A percentile compares a stretch with the other conserved stretches of the same genome.
These are phyloP conservation scores for Manacus vitellinus DNA, from an alignment of 2,113 vertebrate species.

Conservation along the genomic window DNA sequence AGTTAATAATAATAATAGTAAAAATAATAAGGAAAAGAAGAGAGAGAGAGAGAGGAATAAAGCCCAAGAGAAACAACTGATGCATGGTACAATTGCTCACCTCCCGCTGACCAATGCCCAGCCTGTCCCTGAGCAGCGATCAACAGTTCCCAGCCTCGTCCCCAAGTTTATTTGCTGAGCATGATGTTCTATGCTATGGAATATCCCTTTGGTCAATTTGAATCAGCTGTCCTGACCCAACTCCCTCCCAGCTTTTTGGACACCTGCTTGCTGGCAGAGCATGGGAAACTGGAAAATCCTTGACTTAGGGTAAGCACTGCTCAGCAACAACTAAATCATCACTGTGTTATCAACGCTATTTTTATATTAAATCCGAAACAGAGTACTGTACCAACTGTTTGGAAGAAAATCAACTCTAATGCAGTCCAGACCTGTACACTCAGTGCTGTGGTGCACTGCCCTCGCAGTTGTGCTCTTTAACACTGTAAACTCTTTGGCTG, in stretches of 20 bases:
- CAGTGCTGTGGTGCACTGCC: fast-evolving
- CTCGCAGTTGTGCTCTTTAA: fast-evolving
- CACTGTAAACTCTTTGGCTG: not conserved
- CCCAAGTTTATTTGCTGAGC: not conserved
- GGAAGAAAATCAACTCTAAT: not conserved
- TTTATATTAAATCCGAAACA: not conserved
- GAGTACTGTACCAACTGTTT: not conserved
- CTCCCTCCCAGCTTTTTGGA: not conserved
- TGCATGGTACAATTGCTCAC: not conserved
- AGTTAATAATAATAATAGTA: not conserved
- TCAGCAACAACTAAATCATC: not conserved
- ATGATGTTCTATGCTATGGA: not conserved
- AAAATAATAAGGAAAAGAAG: not conserved
- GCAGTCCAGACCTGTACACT: not conserved
- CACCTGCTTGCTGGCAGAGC: not conserved
- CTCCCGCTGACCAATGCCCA: fast-evolving
- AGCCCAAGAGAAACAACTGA: not conserved
- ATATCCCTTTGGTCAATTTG: not conserved
- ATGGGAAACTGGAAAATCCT: not conserved
- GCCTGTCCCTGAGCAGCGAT: not conserved
- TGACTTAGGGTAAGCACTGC: not conserved
- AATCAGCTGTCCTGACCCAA: not conserved
- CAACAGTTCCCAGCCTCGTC: not conserved
- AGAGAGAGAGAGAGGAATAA: not conserved
- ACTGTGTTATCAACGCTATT: not conserved